phyloP scores from a whole-genome alignment of 1,140 invertebrate species.

The Leptoteleia sp. region DNA sequence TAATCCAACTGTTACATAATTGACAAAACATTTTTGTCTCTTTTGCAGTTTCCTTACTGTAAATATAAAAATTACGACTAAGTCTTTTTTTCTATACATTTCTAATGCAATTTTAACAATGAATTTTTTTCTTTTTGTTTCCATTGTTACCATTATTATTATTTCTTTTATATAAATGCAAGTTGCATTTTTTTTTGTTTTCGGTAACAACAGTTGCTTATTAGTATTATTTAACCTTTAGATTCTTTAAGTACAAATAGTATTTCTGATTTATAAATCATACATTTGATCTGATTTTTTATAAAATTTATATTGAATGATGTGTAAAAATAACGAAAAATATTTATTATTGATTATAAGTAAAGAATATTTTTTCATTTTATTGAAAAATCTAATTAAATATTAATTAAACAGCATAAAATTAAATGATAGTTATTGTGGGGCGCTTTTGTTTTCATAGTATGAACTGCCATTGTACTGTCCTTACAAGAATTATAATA shows the following conservation, averaged over 20 bases:
- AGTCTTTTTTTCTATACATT: too few relatives aligned
- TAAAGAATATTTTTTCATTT: not conserved
- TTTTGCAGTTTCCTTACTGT: not conserved
- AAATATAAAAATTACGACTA: constrained; percentile 3
- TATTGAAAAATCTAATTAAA: not conserved
- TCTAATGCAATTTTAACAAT: too few relatives aligned
- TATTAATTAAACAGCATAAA: constrained; percentile 11
- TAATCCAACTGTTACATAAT: not conserved
- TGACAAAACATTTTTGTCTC: too few relatives aligned
- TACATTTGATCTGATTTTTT: too few relatives aligned
- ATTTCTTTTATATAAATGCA: too few relatives aligned
- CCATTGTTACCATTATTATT: too few relatives aligned
- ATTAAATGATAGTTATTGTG: not conserved
- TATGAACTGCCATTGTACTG: constrained; percentile 21
- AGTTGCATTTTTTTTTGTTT: too few relatives aligned
- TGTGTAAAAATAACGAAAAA: not conserved
- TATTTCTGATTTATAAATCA: too few relatives aligned
- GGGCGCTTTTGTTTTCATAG: constrained; percentile 18
- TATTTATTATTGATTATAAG: not conserved
- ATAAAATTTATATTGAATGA: not conserved
- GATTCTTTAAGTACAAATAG: too few relatives aligned
- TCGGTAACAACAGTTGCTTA: too few relatives aligned
- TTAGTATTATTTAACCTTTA: too few relatives aligned
- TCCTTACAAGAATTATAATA: constrained; percentile 18
- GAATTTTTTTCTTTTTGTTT: too few relatives aligned